Base-by-base conservation (phyloP, 2,113 vertebrate genomes). In the Catagonus wagneri region DNA sequence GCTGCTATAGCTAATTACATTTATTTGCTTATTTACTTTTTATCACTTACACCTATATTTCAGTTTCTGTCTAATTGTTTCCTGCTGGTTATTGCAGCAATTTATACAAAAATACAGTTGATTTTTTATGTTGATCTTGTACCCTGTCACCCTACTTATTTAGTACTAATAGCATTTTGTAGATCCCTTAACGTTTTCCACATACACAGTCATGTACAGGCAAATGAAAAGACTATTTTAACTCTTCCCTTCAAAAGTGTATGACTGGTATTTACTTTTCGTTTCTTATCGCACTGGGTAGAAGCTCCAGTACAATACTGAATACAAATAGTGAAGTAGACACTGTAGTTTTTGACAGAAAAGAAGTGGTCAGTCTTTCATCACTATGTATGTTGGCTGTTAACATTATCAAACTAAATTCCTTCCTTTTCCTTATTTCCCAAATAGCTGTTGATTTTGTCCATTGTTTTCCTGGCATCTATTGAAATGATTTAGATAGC, bases 221-320 rank as follows among this genome's bases (percentile, higher is more conserved):
- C 61, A 34, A n/a, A 74, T 9, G 44, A 44, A 50, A 32, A 75
- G 34, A 20, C 61, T 2, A 0, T 11, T 22, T 29, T 8, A 2
- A 52, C n/a, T 34, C 50, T 34, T 61, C n/a, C 78, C 32, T 19
- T 6, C 61, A 20, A 3, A 56, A 84, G 44, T 2, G 0, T 23
- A 36, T 23, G 32, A 9, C 19, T 17, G 17, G 19, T 7, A 11
- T 25, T 3, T 44, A 56, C 39, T 36, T 2, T 58, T 63, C 32
- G 13, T 15, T 56, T n/a, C 69, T 61, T 32, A 15, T 0, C 0
- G 54, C 4, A 0, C 36, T 44, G 72, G 17, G 19, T 16, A 3
- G 63, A 32, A 90, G 34, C 22, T 23, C 50, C 14, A 19, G 25
- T 19, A 25, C 6, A 3, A 8, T 10, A 16, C 7, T 11, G 60